Conservation (phyloP, 2,797 vertebrate genomes). For the Micrastur ruficollis region DNA sequence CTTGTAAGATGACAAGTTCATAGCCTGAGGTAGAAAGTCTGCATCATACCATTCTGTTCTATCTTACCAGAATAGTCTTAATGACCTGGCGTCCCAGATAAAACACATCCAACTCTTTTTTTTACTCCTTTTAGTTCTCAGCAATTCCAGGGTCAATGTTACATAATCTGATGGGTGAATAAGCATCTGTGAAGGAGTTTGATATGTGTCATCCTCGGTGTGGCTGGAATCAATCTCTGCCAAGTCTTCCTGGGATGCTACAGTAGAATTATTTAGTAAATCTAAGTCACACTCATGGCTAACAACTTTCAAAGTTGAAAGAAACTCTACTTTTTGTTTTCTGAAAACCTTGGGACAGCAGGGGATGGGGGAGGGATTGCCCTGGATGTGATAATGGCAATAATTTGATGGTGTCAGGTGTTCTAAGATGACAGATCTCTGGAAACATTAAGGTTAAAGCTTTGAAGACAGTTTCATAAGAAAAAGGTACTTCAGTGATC, state of each 20-base stretch:
- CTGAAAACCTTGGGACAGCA: slow-evolving; percentile 23
- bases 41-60: slow-evolving; percentile 9
- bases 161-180: slow-evolving; percentile 47
- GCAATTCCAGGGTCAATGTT: slow-evolving; percentile 15
- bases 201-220: slow-evolving; percentile 33
- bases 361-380: slow-evolving; percentile 48
- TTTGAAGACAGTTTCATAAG: slow-evolving; percentile 66
- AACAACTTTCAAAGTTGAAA: slow-evolving; percentile 45
- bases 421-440: slow-evolving; percentile 61
- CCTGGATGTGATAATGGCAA: slow-evolving; percentile 57
- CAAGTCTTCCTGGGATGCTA: slow-evolving; percentile 18
- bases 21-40: slow-evolving; percentile 17
- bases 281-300: slow-evolving; percentile 16
- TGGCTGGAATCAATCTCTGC: slow-evolving; percentile 49
- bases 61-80: slow-evolving; percentile 22
- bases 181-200: slow-evolving; percentile 60
- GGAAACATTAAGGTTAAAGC: slow-evolving; percentile 58
- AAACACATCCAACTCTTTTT: slow-evolving; percentile 13
- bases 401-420: slow-evolving; percentile 40
- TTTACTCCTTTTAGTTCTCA: slow-evolving; percentile 21
- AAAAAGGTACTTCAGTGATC: slow-evolving; percentile 50
- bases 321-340: slow-evolving; percentile 29
- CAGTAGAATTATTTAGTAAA: slow-evolving; percentile 24
- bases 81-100: slow-evolving; percentile 30
- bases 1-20: slow-evolving; percentile 36